Evolutionary conservation across 2,113 vertebrate genomes (phyloP), one percentile per base, ranked within the genome.

Genomic region (Megaceryle maxima): DNA sequence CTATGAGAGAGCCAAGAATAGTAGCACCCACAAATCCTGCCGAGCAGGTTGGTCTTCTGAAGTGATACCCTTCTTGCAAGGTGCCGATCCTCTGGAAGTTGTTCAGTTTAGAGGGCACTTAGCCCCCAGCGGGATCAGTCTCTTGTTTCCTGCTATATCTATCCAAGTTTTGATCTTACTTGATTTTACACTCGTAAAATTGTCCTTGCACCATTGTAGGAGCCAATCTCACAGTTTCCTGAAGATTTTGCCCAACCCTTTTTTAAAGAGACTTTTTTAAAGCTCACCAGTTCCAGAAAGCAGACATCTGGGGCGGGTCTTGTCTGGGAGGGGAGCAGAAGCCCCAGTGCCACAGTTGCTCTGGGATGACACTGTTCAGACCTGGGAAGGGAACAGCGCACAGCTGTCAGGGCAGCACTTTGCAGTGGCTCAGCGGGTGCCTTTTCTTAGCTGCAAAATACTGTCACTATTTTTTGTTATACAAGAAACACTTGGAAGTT

Each of bases 81-180:
- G 48, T 85, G 86, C 81, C 0, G 2, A 82, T 96, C 66, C 62
- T 93, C 66, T 90, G 91, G 92, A 94, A 97, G 92, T 87, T 92
- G 83, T 90, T 96, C 64, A 68, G 88, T 87, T 87, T 93, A 87
- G 95, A 96, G 96, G 95, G 90, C 77, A 87, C 94, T 95, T 90
- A 95, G 92, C 66, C 90, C 84, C 69, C 88, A 92, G 95, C 62
- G 14, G 90, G 74, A 90, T 95, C 91, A 79, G 64, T 82, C 62
- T 84, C 60, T 87, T 68, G n/a, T 81, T 95, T 94, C 91, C 91
- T 97, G 86, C 66, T 73, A 46, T 82, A 41, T 72, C 39, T 69
- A 17, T 74, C 43, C 3, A 10, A 78, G 55, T 80, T 64, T 89
- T 75, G 51, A 67, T 91, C 84, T 88, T 82, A 89, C 91, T 96